Conservation (phyloP, 2,113 vertebrate species). For the Cinclus cinclus region DNA sequence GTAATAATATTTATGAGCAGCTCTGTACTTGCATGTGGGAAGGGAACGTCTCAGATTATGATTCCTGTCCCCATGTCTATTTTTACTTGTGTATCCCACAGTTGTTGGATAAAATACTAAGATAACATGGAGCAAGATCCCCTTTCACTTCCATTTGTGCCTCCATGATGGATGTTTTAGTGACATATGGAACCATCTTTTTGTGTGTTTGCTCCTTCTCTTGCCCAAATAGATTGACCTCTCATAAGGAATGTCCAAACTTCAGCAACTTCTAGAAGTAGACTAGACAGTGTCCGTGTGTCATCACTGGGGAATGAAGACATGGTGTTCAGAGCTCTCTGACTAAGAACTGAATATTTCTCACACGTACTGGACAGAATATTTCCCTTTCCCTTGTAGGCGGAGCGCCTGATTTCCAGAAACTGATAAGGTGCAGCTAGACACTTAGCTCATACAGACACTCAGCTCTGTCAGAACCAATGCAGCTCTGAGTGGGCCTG, state of each 20-base stretch:
- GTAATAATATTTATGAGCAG: neutral
- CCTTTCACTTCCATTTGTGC: neutral
- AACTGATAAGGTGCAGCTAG: neutral
- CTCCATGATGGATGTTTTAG: neutral
- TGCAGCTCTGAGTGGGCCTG: neutral
- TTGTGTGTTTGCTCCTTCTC: neutral
- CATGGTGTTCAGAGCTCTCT: neutral
- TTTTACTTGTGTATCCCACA: neutral
- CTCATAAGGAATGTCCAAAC: neutral
- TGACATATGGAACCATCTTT: neutral
- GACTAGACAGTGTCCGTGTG: neutral
- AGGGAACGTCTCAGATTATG: neutral
- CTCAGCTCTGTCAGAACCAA: neutral
- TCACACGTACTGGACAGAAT: neutral
- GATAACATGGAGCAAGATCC: neutral
- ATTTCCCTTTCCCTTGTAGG: neutral
- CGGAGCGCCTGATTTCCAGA: neutral
- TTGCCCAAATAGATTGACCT: neutral
- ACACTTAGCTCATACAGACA: neutral
- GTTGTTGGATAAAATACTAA: neutral
- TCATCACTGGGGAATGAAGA: neutral
- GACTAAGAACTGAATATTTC: neutral
- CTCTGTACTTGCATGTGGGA: conserved; percentile 1
- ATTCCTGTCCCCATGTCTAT: neutral
- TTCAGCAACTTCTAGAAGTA: neutral